These are phyloP conservation scores for Heliconius nattereri DNA, from an alignment of 1,140 invertebrate genomes.

Conservation along the genomic window DNA sequence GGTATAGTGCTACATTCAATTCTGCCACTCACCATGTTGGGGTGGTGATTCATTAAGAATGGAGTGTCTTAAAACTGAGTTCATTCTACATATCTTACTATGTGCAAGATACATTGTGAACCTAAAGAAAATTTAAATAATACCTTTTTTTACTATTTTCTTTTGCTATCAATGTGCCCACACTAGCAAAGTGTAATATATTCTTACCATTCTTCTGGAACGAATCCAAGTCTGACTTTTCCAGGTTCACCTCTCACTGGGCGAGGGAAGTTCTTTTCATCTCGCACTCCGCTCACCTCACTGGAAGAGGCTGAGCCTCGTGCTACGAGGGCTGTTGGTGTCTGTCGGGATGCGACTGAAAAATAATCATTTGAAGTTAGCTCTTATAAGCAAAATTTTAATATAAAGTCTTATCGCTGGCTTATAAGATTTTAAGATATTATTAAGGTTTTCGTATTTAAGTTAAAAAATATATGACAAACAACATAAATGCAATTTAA, in stretches of 20 bases:
- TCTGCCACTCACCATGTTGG: too few relatives aligned
- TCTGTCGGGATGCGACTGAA: constrained; percentile 60
- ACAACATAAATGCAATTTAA: background rate
- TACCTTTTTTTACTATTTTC: too few relatives aligned
- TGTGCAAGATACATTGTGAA: background rate
- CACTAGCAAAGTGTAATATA: background rate
- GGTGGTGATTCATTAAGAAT: too few relatives aligned
- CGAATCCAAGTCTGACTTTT: constrained; percentile 91
- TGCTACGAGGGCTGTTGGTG: constrained; percentile 60
- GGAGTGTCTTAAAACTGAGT: too few relatives aligned
- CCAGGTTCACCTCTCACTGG: constrained; percentile 85
- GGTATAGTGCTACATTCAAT: too few relatives aligned
- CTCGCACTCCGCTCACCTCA: constrained; percentile 61
- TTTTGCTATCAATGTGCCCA: too few relatives aligned
- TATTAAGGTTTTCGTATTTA: too few relatives aligned
- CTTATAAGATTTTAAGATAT: too few relatives aligned
- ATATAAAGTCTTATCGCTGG: too few relatives aligned
- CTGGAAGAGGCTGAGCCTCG: constrained; percentile 65
- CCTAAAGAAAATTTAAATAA: too few relatives aligned
- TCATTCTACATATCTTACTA: too few relatives aligned
- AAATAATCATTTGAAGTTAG: background rate
- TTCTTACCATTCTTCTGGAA: constrained; percentile 93
- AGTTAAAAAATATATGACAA: background rate
- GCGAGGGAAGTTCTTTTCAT: constrained; percentile 85
- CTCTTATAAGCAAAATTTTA: background rate